Evolutionary conservation across 2,113 vertebrate species (phyloP), one percentile per base, ranked within the genome.

Genomic region (Nothocercus nigrocapillus): DNA sequence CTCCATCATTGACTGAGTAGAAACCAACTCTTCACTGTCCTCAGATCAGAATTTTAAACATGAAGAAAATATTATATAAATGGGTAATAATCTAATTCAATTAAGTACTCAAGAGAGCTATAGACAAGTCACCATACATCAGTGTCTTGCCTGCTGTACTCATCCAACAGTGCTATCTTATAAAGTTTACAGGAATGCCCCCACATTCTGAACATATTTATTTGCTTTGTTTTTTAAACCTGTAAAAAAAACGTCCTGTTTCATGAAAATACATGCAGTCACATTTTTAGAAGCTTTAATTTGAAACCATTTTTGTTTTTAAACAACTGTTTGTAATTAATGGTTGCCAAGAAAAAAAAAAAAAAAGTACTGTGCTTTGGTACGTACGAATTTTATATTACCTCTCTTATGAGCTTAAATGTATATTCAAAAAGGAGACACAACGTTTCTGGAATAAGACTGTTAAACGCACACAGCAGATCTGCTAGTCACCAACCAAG

Each of bases 51-150:
- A 78, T 69, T 88, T 68, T 15, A 58, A 79, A 87, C 49, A 19
- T 51, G 10, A 66, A 69, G 13, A 85, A 88, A 91, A 86, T 58
- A 78, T 3, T 82, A 10, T 20, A 72, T 64, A 88, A 90, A 85
- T 36, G 13, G 8, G 21, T 93, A 93, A 63, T 64, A 44, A 74
- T 30, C 27, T 83, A 88, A 68, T 86, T 61, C 34, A 63, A 47
- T 75, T 88, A 85, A 82, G 73, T 44, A 92, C 22, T 93, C 63
- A 88, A 88, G 63, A 68, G 45, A 85, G 53, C 28, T 51, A 86
- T 3, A 90, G 44, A 69, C 21, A 79, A 94, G 51, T 24, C 30
- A 84, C 68, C 32, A 47, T 51, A 64, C 10, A 61, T 77, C 1
- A 4, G 34, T 42, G 36, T 68, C 47, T 81, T 80, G 19, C 24